A percentile compares a stretch with the other conserved stretches of the same genome.
Evolutionary conservation across 2,797 vertebrate species (phyloP).

Genomic region (Lepidocolaptes lacrymiger): DNA sequence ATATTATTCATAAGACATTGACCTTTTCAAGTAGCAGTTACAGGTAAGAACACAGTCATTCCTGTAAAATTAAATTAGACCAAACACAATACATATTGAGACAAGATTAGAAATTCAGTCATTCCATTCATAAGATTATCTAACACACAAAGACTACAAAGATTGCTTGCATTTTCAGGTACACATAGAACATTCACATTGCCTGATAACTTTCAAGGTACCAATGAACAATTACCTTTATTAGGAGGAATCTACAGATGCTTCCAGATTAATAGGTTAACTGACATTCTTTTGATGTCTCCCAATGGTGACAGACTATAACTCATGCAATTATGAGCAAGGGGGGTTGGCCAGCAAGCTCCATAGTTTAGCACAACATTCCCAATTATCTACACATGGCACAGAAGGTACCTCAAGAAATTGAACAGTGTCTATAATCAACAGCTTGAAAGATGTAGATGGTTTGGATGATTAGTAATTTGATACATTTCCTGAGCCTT

Average conservation of each 20-base stretch:
- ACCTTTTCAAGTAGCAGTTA: neutral
- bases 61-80: neutral
- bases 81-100: neutral
- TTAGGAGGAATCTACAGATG: neutral
- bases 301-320: neutral
- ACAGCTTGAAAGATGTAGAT: conserved; percentile 26
- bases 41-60: neutral
- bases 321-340: neutral
- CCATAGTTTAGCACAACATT: neutral
- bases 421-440: conserved; percentile 11
- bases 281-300: neutral
- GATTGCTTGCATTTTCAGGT: neutral
- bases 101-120: neutral
- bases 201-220: neutral
- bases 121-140: neutral
- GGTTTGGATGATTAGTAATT: conserved; percentile 7
- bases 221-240: neutral
- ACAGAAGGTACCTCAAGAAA: conserved; percentile 13
- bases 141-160: neutral
- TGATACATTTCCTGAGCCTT: neutral
- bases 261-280: neutral
- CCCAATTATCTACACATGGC: conserved; percentile 20
- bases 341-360: neutral
- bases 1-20: neutral
- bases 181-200: neutral